Percentiles rank a stretch among this genome's conserved stretches.
phyloP scores from a whole-genome alignment of 2,113 vertebrate species.

The Coptodon bakossiorum region DNA sequence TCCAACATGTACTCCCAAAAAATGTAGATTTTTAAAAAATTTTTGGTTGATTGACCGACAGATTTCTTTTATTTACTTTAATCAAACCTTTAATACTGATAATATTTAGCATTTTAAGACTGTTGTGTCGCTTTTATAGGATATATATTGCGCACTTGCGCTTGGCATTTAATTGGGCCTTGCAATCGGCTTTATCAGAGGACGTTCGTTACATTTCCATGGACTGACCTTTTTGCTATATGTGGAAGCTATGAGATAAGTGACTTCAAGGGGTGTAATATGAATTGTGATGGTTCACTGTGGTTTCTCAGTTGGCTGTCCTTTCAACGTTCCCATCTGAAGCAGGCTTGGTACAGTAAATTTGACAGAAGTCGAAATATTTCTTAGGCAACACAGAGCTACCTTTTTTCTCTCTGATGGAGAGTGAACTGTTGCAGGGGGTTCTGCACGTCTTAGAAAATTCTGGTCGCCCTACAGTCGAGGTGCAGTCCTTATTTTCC shows the following conservation, averaged over 20 bases:
- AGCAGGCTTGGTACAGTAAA: not conserved
- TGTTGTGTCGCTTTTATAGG: not conserved
- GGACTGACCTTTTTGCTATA: not conserved
- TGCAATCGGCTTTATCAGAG: not conserved
- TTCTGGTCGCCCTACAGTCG: not conserved
- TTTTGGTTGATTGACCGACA: not conserved
- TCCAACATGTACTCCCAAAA: not conserved
- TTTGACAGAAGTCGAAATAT: constrained; percentile 33
- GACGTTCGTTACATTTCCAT: not conserved
- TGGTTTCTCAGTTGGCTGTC: not conserved
- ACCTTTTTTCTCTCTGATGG: constrained; percentile 11
- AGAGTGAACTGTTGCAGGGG: constrained; percentile 15
- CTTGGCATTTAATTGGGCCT: not conserved
- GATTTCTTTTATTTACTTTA: not conserved
- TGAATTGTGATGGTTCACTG: not conserved
- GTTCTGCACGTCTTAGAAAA: constrained; percentile 20
- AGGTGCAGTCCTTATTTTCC: constrained; percentile 5
- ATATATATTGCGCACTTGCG: not conserved
- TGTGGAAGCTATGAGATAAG: not conserved
- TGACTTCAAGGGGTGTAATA: not conserved
- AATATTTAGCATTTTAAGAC: not conserved
- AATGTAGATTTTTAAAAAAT: not conserved
- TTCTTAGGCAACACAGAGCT: not conserved
- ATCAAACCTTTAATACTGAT: not conserved
- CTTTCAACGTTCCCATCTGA: not conserved